Base-by-base conservation (phyloP, 2,113 vertebrate genomes). In the Aptenodytes patagonicus region DNA sequence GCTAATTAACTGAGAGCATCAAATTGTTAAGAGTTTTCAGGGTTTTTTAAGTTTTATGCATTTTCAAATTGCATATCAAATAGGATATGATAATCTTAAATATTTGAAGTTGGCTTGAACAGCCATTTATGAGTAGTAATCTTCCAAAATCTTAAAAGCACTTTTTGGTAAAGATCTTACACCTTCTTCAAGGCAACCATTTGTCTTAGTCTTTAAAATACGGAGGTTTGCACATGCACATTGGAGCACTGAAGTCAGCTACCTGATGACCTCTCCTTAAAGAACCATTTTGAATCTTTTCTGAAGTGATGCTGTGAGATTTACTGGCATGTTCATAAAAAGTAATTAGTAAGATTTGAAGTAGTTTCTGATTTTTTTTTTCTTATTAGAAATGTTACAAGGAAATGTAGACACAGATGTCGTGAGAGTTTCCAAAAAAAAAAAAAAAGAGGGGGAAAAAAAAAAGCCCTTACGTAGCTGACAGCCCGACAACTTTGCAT, bases 401-500 rank as follows among this genome's bases (percentile, higher is more conserved):
- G 87, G 68, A 96, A 96, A 97, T 70, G 32, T 96, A 97, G 93
- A 97, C 98, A 97, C 97, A 98, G 97, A 98, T 98, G 97, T 98
- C 85, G 61, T 93, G 98, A 98, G 97, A 98, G 93, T 95, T 97
- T 91, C 34, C 8, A 36, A 58, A 47, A 49, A 62, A 58, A 40
- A 60, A 46, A 81, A 76, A 69, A n/a, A 22, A 12, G 21, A 5
- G 1, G 1, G 4, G 3, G 1, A 7, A 6, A 26, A 49, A 49
- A 66, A 90, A 92, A 89, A 92, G 75, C 83, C 90, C 86, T 83
- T 96, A 94, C 91, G 90, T 97, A 97, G 97, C 97, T 98, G 98
- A 98, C 98, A 98, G 98, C 93, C 96, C 55, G 95, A 97, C 98
- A 97, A 96, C 98, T 98, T 98, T 98, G 98, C 98, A 98, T 98